phyloP scores from a whole-genome alignment of 2,797 vertebrate genomes.

The Spizella passerina region DNA sequence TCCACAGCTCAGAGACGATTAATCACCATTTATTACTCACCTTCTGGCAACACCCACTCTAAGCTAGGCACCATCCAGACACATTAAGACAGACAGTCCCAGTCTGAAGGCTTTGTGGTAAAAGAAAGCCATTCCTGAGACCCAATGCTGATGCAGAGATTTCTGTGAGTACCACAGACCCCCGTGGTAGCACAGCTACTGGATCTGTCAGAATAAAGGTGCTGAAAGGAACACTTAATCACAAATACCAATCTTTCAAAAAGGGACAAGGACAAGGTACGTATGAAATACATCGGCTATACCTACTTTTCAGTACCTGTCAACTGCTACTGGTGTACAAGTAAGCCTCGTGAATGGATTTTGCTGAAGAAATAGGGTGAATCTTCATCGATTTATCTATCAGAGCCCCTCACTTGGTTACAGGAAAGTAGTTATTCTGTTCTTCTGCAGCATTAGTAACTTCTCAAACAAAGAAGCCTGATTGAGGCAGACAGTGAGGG shows the following conservation, averaged over 20 bases:
- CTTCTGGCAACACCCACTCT: constrained; percentile 53
- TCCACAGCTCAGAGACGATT: constrained; percentile 27
- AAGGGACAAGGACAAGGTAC: not conserved
- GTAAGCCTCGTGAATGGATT: not conserved
- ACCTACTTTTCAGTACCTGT: constrained; percentile 13
- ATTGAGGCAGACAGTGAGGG: constrained; percentile 74
- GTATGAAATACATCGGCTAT: not conserved
- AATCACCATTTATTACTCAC: constrained; percentile 56
- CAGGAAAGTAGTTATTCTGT: constrained; percentile 62
- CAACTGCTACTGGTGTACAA: not conserved
- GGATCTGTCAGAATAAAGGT: not conserved
- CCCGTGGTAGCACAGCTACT: accelerated
- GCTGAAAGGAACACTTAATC: not conserved
- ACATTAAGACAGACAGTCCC: not conserved
- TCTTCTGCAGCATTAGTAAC: constrained; percentile 70
- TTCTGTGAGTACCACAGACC: not conserved
- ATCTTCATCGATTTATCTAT: not conserved
- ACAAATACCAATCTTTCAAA: not conserved
- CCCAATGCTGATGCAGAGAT: not conserved
- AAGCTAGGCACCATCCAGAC: constrained; percentile 17
- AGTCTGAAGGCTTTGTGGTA: not conserved
- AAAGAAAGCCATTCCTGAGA: not conserved
- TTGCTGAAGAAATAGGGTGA: not conserved
- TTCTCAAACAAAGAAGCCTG: constrained; percentile 77
- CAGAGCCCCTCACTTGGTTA: constrained; percentile 28